phyloP scores from a whole-genome alignment of 2,113 vertebrate species.

The Uria lomvia region DNA sequence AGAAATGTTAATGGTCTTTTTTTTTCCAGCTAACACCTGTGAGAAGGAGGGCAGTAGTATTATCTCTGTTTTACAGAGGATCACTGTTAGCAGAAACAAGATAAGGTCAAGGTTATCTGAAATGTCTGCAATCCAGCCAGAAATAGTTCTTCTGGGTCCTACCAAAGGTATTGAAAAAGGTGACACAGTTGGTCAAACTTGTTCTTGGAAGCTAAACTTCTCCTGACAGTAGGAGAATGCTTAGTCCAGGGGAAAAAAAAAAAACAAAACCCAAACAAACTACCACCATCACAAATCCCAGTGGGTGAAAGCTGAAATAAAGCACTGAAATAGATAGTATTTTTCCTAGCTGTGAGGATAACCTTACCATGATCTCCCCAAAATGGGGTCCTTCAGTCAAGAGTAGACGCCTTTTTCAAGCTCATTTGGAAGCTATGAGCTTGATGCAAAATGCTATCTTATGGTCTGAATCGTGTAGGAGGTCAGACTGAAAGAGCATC shows the following conservation, averaged over 20 bases:
- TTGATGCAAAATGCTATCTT: neutral
- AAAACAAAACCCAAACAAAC: neutral
- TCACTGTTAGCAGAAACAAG: neutral
- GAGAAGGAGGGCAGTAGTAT: neutral
- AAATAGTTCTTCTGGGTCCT: neutral
- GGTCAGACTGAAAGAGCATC: neutral
- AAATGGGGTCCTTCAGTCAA: neutral
- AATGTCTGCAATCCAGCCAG: neutral
- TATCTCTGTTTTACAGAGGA: neutral
- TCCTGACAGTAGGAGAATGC: neutral
- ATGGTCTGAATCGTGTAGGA: neutral
- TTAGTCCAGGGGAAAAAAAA: neutral
- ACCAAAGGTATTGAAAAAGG: neutral
- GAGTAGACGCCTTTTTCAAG: neutral
- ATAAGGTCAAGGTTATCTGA: slow-evolving; percentile 16
- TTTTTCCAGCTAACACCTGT: neutral
- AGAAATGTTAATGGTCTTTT: neutral
- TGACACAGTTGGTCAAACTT: neutral
- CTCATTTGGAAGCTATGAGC: neutral
- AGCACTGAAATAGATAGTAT: neutral
- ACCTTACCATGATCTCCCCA: neutral
- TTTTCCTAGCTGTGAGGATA: neutral
- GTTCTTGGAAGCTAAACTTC: neutral
- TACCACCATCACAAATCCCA: neutral
- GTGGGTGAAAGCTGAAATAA: neutral